phyloP scores from a whole-genome alignment of 2,797 vertebrate genomes.

The Phrynocephalus guinanensis region DNA sequence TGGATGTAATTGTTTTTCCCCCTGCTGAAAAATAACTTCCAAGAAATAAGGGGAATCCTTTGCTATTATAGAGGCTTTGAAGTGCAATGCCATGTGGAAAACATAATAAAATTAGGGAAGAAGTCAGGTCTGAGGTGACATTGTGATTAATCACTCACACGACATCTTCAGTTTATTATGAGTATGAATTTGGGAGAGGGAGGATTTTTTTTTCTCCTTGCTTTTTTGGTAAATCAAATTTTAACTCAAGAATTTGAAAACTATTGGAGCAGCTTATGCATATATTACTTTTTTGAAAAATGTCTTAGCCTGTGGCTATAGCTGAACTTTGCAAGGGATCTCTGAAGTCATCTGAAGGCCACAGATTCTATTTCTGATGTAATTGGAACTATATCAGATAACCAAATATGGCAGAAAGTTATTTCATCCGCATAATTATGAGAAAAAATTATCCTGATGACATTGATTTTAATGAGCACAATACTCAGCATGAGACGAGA shows the following conservation, averaged over 20 bases:
- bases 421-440: slow-evolving; percentile 16
- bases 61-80: slow-evolving; percentile 15
- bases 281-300: slow-evolving; percentile 3
- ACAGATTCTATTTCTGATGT: not conserved
- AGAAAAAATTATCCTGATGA: not conserved
- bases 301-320: not conserved
- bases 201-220: not conserved
- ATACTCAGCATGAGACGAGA: not conserved
- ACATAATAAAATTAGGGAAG: not conserved
- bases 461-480: not conserved
- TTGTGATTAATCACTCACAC: not conserved
- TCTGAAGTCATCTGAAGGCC: slow-evolving; percentile 30
- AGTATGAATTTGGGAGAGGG: not conserved
- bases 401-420: not conserved
- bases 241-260: slow-evolving; percentile 13
- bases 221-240: slow-evolving; percentile 15
- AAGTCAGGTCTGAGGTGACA: slow-evolving; percentile 8
- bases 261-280: not conserved
- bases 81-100: not conserved
- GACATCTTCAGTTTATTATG: not conserved
- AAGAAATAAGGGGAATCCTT: slow-evolving; percentile 1
- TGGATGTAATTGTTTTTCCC: too few species aligned
- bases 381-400: not conserved
- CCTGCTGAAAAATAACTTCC: slow-evolving; percentile 26
- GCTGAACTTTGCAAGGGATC: slow-evolving; percentile 10